Evolutionary conservation across 1,140 invertebrate genomes (phyloP).

Genomic region (Coenobita brevimanus): DNA sequence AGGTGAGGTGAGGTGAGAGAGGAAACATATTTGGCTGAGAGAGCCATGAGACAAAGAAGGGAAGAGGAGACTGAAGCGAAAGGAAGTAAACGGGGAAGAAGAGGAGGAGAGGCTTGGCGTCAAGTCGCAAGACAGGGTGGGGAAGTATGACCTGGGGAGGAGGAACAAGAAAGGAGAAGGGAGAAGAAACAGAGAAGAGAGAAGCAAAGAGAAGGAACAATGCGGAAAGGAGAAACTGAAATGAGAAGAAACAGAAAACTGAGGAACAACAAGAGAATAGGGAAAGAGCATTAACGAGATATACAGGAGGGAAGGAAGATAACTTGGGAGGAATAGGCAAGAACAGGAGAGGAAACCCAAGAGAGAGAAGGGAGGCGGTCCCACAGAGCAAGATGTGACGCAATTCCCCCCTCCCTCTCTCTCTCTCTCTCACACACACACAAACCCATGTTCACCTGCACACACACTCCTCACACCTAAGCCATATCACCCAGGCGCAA

Average conservation of each 20-base stretch:
- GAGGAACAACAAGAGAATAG: no score
- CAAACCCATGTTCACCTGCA: no score
- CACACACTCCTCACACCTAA: no score
- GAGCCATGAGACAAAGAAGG: not conserved
- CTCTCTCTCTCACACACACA: not conserved
- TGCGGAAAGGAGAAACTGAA: not conserved
- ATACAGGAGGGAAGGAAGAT: not conserved
- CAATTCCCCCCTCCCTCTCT: not conserved
- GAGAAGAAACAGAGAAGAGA: not conserved
- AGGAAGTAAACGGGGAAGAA: no score
- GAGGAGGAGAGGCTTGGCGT: no score
- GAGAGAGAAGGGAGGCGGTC: not conserved
- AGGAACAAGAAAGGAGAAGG: no score
- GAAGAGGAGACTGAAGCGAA: no score
- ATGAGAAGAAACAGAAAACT: not conserved
- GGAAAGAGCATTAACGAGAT: no score
- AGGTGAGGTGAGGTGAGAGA: no score
- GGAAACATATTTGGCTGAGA: not conserved
- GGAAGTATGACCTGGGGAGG: no score
- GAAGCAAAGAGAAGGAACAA: not conserved
- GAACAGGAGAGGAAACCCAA: not conserved
- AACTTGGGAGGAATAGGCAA: not conserved
- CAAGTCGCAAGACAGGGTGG: not conserved
- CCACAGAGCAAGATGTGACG: no score
- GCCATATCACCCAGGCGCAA: no score